Base-by-base conservation (phyloP, 64 coral and sea anemone species). In the Acropora tenuis region DNA sequence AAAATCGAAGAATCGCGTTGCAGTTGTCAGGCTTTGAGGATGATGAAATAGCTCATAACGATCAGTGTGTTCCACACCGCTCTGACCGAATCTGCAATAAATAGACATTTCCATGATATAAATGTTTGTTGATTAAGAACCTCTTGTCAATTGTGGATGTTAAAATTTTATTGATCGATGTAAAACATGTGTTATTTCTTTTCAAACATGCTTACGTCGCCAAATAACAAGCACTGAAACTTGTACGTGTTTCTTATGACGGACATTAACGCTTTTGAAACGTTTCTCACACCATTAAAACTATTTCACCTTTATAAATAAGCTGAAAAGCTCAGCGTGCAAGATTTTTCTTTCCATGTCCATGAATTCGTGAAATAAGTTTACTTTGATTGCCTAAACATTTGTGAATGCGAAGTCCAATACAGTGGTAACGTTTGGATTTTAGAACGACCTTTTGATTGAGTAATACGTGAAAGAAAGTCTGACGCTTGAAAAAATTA, bases 101-200 rank as follows among this genome's bases (percentile, higher is more conserved):
- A 69, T 84, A 67, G 59, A 41, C 15, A 68, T 68, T 83, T 67
- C 59, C 80, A 83, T 59, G 41, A 40, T 65, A 68, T 69, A 45
- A 49, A 47, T 84, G 49, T 84, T 63, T 4, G 44, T 84, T 84
- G 82, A 69, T 84, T 84, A 69, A 18, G 69, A 9, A 16, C 61
- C 69, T 59, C 61, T 69, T 68, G 16, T 4, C 59, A 47, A 68
- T 55, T 60, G 66, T 13, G 11, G 43, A n/a, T 20, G 46, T 18
- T 5, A 69, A 69, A 84, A 83, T 67, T 83, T 47, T 82, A 82
- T 45, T 63, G 47, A 17, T 47, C 41, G 1, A 19, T 44, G 17
- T 48, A 5, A 44, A 46, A 45, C 63, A 84, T 60, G 48, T 84
- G 82, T 84, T 83, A 2, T 47, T 3, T 48, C 44, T 16, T 20